phyloP scores from a whole-genome alignment of 2,888 invertebrate species.

The Drosophila austrosaltans region DNA sequence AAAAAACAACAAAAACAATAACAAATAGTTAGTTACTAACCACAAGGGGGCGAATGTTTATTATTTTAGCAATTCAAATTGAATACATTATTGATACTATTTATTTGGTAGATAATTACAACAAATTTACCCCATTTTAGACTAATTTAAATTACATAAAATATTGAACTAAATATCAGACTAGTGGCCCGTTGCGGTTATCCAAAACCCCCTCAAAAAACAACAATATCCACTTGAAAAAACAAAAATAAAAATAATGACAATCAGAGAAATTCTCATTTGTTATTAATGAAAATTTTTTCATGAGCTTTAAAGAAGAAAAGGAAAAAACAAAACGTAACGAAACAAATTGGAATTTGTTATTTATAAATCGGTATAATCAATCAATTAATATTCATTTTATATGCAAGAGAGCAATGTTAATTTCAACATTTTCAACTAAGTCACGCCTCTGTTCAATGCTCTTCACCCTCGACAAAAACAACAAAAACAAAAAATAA shows the following conservation, averaged over 20 bases:
- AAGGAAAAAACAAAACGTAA: not conserved
- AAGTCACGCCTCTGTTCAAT: constrained; percentile 55
- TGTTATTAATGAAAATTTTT: constrained; percentile 15
- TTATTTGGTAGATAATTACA: constrained; percentile 54
- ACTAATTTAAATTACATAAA: constrained; percentile 52
- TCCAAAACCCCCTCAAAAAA: constrained; percentile 32
- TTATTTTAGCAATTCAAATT: constrained; percentile 74
- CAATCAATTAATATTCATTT: constrained; percentile 42
- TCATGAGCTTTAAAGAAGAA: not conserved
- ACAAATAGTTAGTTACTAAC: constrained; percentile 32
- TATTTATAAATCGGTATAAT: constrained; percentile 25
- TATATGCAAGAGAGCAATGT: constrained; percentile 52
- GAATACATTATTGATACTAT: constrained; percentile 72
- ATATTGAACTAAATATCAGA: constrained; percentile 46
- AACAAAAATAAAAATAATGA: not conserved
- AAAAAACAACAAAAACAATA: constrained; percentile 12
- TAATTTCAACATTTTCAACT: constrained; percentile 62
- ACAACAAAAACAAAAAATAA: constrained; percentile 11
- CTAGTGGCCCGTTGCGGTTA: constrained; percentile 35
- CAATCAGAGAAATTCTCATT: constrained; percentile 23
- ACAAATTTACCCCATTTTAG: constrained; percentile 32
- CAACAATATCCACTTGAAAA: constrained; percentile 22
- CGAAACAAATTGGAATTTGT: not conserved
- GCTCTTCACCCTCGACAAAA: constrained; percentile 32
- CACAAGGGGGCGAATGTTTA: constrained; percentile 70